Evolutionary conservation across 1,140 invertebrate genomes (phyloP).

Genomic region (Dolichoris vasculosae): DNA sequence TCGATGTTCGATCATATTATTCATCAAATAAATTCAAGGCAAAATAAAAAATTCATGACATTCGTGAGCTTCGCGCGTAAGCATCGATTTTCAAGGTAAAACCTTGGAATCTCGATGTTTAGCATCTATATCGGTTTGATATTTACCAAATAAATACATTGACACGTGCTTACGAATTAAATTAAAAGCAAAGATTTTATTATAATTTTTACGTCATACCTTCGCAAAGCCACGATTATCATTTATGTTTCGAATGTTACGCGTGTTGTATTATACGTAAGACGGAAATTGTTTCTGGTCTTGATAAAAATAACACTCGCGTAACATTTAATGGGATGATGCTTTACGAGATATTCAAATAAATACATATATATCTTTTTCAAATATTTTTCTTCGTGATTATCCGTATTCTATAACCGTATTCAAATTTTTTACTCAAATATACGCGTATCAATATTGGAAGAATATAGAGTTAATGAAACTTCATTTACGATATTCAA

Average conservation of each 20-base stretch:
- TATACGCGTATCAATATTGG: background rate
- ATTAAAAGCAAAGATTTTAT: background rate
- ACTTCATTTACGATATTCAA: background rate
- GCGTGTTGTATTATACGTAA: background rate
- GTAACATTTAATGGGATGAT: background rate
- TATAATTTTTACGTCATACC: background rate
- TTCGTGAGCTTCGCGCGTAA: background rate
- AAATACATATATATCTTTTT: background rate
- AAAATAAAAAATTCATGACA: conserved; percentile 2
- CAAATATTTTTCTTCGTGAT: background rate
- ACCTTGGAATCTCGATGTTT: background rate
- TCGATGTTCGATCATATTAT: background rate
- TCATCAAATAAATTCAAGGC: background rate
- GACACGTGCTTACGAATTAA: background rate
- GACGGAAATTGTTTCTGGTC: too few species aligned
- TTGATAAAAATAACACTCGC: background rate
- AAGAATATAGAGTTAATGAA: background rate
- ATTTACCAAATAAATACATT: background rate
- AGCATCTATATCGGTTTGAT: background rate
- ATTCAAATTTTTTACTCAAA: background rate
- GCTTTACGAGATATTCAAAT: background rate
- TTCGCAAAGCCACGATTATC: too few species aligned
- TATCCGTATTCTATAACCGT: too few species aligned
- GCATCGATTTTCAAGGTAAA: background rate
- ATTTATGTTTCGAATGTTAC: too few species aligned